Conservation (phyloP, 2,113 vertebrate genomes). For the Columba livia region DNA sequence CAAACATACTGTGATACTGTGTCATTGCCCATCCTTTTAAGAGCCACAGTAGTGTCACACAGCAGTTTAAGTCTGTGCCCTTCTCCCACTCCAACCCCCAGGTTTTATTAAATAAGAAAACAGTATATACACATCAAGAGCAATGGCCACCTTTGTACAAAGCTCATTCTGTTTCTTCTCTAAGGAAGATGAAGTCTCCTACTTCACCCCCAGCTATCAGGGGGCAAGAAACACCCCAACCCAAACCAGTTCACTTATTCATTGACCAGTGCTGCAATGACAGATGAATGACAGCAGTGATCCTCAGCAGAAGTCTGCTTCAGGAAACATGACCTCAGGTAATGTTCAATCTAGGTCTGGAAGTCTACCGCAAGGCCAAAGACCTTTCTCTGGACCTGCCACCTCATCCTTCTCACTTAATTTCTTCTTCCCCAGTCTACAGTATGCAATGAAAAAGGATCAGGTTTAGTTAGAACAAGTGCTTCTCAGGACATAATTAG, state of each 20-base stretch:
- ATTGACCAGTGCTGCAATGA: neutral
- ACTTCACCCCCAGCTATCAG: neutral
- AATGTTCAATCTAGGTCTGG: neutral
- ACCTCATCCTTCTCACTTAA: neutral
- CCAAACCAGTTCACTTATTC: neutral
- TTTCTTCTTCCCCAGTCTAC: neutral
- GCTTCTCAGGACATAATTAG: neutral
- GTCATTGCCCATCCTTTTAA: neutral
- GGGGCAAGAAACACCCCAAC: fast-evolving
- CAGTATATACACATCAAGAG: neutral
- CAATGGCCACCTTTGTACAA: neutral
- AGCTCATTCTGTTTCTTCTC: neutral
- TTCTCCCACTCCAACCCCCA: neutral
- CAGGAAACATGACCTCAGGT: neutral
- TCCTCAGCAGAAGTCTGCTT: neutral
- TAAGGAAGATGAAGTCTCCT: neutral
- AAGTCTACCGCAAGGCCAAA: neutral
- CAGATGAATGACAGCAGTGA: fast-evolving
- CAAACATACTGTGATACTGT: too few species aligned
- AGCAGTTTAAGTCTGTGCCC: neutral
- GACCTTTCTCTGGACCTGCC: neutral
- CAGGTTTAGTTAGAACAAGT: neutral
- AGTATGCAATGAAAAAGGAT: neutral
- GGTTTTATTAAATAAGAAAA: neutral
- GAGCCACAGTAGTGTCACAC: neutral